Conservation (phyloP, 2,888 invertebrate genomes). For the Drosophila flavopinicola region DNA sequence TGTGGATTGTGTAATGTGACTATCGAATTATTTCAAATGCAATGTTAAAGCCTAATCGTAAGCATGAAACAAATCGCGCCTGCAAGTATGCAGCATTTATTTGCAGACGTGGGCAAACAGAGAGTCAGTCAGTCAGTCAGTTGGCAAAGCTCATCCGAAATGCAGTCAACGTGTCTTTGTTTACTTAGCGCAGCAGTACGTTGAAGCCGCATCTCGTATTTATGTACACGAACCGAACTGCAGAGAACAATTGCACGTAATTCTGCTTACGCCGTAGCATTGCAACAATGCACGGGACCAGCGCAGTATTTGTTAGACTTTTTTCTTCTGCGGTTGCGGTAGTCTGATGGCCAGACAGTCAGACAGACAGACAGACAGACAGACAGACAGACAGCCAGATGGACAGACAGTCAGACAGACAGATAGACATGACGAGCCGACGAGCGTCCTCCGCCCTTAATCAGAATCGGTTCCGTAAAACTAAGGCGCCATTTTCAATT, state of each 20-base stretch:
- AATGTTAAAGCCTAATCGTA: constrained; percentile 28
- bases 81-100: constrained; percentile 44
- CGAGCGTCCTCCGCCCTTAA: constrained; percentile 64
- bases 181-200: constrained; percentile 60
- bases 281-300: constrained; percentile 56
- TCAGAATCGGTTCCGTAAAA: constrained; percentile 65
- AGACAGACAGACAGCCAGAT: no score
- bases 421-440: constrained; percentile 5
- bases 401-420: constrained; percentile 7
- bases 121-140: constrained; percentile 55
- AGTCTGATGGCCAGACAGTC: constrained; percentile 47
- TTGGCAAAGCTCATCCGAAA: constrained; percentile 61
- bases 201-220: constrained; percentile 60
- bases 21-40: constrained; percentile 1
- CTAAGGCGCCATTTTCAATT: constrained; percentile 72
- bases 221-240: constrained; percentile 78
- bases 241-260: constrained; percentile 82
- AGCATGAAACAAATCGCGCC: constrained; percentile 13
- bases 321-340: constrained; percentile 64
- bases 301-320: constrained; percentile 58
- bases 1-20: background rate
- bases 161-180: constrained; percentile 77
- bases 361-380: constrained; percentile 14
- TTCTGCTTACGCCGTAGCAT: constrained; percentile 76
- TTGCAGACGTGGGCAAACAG: constrained; percentile 37